Conservation (phyloP, 2,888 invertebrate species). For the Pristionchus entomophagus region DNA sequence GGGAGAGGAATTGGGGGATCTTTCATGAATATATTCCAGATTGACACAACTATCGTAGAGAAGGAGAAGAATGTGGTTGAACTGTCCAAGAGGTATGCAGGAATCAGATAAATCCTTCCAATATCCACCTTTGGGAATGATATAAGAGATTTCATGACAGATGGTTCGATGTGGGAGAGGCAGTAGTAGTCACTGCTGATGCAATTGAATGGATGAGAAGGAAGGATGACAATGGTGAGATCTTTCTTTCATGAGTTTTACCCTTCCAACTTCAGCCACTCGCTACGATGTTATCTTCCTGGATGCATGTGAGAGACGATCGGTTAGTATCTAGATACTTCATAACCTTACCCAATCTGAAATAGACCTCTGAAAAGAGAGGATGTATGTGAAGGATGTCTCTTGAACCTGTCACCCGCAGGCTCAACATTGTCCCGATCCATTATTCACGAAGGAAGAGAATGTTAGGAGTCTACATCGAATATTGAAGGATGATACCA, state of each 20-base stretch:
- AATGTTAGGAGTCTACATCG: neutral
- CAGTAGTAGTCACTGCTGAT: neutral
- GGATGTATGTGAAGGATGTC: neutral
- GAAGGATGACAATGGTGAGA: conserved; percentile 8
- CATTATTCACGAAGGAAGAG: neutral
- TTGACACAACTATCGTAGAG: neutral
- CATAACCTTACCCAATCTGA: neutral
- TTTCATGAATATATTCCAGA: neutral
- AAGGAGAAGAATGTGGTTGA: neutral
- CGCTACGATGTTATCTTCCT: conserved; percentile 1
- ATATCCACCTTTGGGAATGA: too few species aligned
- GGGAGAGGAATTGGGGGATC: neutral
- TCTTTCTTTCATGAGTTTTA: too few species aligned
- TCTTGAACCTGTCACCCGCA: neutral
- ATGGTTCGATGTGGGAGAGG: conserved; percentile 25
- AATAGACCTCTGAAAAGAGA: neutral
- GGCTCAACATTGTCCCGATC: conserved; percentile 36
- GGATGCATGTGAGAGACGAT: conserved; percentile 13
- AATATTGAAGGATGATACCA: neutral
- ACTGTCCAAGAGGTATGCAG: neutral
- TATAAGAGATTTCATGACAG: too few species aligned
- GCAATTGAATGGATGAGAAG: conserved; percentile 25
- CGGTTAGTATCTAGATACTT: neutral
- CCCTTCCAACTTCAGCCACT: neutral
- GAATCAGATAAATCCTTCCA: too few species aligned